phyloP scores from a whole-genome alignment of 2,888 invertebrate species.

The Papilio gigon region DNA sequence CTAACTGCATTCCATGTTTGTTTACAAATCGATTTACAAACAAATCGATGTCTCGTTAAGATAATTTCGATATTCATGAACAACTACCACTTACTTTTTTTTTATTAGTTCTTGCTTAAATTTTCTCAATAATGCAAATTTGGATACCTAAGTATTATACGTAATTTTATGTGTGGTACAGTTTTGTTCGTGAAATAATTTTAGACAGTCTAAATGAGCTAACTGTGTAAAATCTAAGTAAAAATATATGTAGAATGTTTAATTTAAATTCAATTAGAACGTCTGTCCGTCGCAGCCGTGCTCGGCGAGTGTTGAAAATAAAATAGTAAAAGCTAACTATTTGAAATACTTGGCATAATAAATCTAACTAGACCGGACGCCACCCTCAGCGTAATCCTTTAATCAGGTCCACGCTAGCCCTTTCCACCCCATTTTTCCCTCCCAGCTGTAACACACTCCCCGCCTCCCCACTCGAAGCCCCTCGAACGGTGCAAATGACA shows the following conservation, averaged over 20 bases:
- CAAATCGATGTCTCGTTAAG: slow-evolving; percentile 43
- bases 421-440: slow-evolving; percentile 80
- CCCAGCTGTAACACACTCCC: slow-evolving; percentile 62
- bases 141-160: too few relatives aligned
- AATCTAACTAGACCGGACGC: slow-evolving; percentile 81
- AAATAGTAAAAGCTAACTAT: slow-evolving; percentile 64
- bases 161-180: too few relatives aligned
- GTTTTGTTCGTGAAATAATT: background rate
- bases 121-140: too few relatives aligned
- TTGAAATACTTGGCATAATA: slow-evolving; percentile 80
- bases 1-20: slow-evolving; percentile 42
- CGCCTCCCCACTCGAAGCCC: slow-evolving; percentile 57
- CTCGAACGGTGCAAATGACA: slow-evolving; percentile 83
- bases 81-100: background rate
- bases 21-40: slow-evolving; percentile 40
- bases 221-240: slow-evolving; percentile 31
- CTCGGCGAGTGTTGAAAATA: slow-evolving; percentile 35
- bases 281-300: slow-evolving; percentile 25
- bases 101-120: background rate
- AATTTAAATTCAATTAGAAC: slow-evolving; percentile 42
- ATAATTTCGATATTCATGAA: slow-evolving; percentile 51
- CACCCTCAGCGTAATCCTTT: slow-evolving; percentile 80
- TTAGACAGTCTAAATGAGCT: background rate
- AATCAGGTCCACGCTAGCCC: slow-evolving; percentile 81
- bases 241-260: slow-evolving; percentile 41